Base-by-base conservation (phyloP, 2,113 vertebrate species). In the Dipodomys stephensi region DNA sequence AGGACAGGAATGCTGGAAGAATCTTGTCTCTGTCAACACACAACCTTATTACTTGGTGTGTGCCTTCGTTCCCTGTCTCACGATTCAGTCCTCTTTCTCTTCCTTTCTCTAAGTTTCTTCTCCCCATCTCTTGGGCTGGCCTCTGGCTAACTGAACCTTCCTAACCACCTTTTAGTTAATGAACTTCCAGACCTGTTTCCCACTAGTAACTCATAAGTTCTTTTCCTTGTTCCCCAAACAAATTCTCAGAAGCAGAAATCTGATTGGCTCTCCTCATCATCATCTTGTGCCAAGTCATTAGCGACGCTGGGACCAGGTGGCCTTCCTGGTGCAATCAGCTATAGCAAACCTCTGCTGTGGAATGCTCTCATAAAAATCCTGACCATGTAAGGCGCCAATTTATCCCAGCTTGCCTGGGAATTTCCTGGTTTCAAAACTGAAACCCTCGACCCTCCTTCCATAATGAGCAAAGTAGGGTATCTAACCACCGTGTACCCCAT, bases 391-490 rank as follows among this genome's bases (percentile, higher is more conserved):
- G 8, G 53, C 20, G 8, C n/a, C 85, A 62, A 4, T 22, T 60
- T 7, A 2, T 62, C 49, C 60, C 22, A n/a, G 22, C 46, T 23
- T 82, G 23, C 67, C 60, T 22, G 49, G 72, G 35, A 72, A 25
- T 92, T 88, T 62, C 74, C 94, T 80, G 27, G 32, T 76, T 90
- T 95, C 69, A 44, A 64, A 95, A 87, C 32, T 23, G 12, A 57
- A 57, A 62, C 15, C 44, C 76, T 80, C 35, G 60, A 49, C 28
- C 39, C 57, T 32, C 49, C 28, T 32, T 35, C 77, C 77, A 60
- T n/a, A 62, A 16, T 76, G n/a, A 72, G 15, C 35, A 46, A 49
- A 72, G 27, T 28, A 16, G 6, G 23, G 69, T 46, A 82, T 12
- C 62, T 69, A 35, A 49, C 78, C 57, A 22, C 35, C 16, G n/a